Evolutionary conservation across 2,797 vertebrate species (phyloP).

Genomic region (Fistularia tabacaria): DNA sequence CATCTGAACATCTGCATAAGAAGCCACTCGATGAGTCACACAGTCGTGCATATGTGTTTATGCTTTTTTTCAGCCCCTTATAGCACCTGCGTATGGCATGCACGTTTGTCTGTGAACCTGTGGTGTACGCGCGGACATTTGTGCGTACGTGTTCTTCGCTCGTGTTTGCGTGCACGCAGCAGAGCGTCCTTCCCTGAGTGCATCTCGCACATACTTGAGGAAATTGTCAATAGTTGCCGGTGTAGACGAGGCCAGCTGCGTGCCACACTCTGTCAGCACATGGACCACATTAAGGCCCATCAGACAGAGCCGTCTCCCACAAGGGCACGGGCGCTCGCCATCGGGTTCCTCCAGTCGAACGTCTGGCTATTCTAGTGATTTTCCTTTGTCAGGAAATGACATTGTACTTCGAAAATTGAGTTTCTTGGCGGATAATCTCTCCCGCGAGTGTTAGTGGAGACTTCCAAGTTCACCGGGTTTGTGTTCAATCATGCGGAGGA

Average conservation of each 20-base stretch:
- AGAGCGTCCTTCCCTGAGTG: slow-evolving; percentile 36
- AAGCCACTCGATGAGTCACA: no score
- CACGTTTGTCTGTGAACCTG: slow-evolving; percentile 5
- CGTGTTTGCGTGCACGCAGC: neutral
- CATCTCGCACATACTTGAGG: slow-evolving; percentile 67
- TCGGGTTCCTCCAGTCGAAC: slow-evolving; percentile 20
- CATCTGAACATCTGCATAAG: no score
- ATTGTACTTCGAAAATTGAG: slow-evolving; percentile 49
- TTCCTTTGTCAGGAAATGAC: slow-evolving; percentile 55
- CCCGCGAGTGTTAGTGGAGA: slow-evolving; percentile 42
- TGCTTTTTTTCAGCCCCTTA: no score
- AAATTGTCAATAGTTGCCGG: slow-evolving; percentile 69
- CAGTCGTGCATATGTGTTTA: no score
- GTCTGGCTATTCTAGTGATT: slow-evolving; percentile 34
- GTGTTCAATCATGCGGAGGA: slow-evolving; percentile 59
- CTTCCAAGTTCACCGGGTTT: slow-evolving; percentile 61
- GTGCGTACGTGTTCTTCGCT: no score
- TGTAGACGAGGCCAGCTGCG: slow-evolving; percentile 20
- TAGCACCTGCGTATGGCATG: no score
- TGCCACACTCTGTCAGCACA: slow-evolving; percentile 39
- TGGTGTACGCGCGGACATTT: no score
- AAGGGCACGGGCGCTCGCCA: slow-evolving; percentile 13
- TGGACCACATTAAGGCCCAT: slow-evolving; percentile 56
- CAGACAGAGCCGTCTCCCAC: slow-evolving; percentile 28
- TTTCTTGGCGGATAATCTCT: slow-evolving; percentile 51